Evolutionary conservation across 92 coral and sea anemone species (phyloP).

Genomic region (Palythoa grandiflora): DNA sequence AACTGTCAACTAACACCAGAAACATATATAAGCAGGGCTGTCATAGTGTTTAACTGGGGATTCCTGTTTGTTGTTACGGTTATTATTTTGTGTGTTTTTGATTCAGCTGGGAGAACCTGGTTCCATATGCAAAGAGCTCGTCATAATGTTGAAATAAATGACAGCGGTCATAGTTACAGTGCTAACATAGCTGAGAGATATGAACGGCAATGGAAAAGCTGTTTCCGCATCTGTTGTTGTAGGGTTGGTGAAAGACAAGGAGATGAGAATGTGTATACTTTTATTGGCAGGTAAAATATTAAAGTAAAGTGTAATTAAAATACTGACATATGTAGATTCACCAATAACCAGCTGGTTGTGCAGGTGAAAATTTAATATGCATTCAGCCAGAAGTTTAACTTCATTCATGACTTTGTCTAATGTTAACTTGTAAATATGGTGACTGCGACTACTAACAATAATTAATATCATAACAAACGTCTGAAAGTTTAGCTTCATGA

Average conservation of each 20-base stretch:
- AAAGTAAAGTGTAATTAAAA: background rate
- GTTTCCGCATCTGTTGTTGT: slow-evolving; percentile 85
- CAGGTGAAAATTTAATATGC: too few species aligned
- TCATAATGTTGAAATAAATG: slow-evolving; percentile 52
- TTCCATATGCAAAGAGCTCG: slow-evolving; percentile 80
- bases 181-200: slow-evolving; percentile 81
- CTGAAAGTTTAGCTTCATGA: too few species aligned
- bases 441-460: too few species aligned
- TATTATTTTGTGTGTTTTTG: slow-evolving; percentile 86
- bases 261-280: slow-evolving; percentile 90
- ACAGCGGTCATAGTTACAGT: slow-evolving; percentile 70
- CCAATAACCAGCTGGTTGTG: too few species aligned
- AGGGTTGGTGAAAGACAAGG: slow-evolving; percentile 82
- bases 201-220: slow-evolving; percentile 85
- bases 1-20: slow-evolving; percentile 70
- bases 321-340: background rate
- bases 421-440: too few species aligned
- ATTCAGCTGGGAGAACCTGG: slow-evolving; percentile 95
- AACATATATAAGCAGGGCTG: slow-evolving; percentile 79
- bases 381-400: too few species aligned
- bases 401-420: too few species aligned
- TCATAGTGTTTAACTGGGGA: slow-evolving; percentile 95
- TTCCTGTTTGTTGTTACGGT: slow-evolving; percentile 83
- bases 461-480: too few species aligned
- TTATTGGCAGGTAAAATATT: slow-evolving; percentile 86